A percentile compares a stretch with the other conserved stretches of the same genome.
Evolutionary conservation across 2,113 vertebrate species (phyloP).

Genomic region (Ceratotherium simum): DNA sequence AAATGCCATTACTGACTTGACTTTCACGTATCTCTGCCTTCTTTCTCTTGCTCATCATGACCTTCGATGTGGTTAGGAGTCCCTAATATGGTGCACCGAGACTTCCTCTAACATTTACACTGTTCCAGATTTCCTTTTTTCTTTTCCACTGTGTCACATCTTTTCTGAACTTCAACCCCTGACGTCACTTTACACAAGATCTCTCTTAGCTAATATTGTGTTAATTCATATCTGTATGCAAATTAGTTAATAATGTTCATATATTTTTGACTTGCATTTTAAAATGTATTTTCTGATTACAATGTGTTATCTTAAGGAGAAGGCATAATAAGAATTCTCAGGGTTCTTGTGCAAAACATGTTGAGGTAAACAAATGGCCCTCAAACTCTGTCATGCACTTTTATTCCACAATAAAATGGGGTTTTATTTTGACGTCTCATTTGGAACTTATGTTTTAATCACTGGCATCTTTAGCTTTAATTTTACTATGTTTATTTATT

Average conservation of each 20-base stretch:
- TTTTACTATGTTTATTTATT: neutral
- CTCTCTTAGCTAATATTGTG: neutral
- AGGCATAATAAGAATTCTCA: neutral
- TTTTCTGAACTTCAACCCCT: neutral
- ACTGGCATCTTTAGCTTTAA: neutral
- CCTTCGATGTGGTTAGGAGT: neutral
- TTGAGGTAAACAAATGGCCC: neutral
- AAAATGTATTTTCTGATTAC: neutral
- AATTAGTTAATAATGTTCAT: neutral
- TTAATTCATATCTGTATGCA: neutral
- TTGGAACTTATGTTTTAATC: neutral
- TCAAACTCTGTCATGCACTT: neutral
- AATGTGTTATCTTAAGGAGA: neutral
- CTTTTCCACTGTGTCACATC: neutral
- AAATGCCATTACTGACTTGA: neutral
- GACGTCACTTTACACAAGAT: neutral
- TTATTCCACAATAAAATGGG: neutral
- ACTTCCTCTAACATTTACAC: neutral
- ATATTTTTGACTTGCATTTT: neutral
- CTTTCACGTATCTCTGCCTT: neutral
- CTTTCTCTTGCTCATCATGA: neutral
- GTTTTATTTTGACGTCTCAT: neutral
- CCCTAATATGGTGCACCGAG: neutral
- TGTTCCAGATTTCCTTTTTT: neutral
- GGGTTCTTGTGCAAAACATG: neutral